A percentile compares a stretch with the other conserved stretches of the same genome.
Evolutionary conservation across 2,888 invertebrate genomes (phyloP).

Genomic region (Himalopsyche japonica): DNA sequence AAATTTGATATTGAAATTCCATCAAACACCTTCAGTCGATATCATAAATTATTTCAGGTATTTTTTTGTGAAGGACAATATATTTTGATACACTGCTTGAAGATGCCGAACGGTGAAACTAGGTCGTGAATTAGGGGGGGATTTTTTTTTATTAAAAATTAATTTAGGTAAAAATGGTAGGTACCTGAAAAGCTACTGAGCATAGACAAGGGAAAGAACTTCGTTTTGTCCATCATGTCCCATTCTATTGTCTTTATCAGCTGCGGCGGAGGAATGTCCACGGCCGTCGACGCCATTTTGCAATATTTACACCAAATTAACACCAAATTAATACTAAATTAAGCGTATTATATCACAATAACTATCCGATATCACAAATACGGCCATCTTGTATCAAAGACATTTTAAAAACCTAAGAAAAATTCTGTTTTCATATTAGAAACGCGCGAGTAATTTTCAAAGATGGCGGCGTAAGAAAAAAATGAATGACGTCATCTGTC

Average conservation of each 20-base stretch:
- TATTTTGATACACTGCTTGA: too few relatives aligned
- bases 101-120: too few relatives aligned
- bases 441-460: not conserved
- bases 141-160: not conserved
- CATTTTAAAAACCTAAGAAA: not conserved
- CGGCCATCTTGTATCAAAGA: not conserved
- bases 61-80: too few relatives aligned
- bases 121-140: too few relatives aligned
- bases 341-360: not conserved
- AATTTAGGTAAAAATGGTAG: constrained; percentile 46
- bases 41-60: too few relatives aligned
- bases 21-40: too few relatives aligned
- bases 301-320: not conserved
- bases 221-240: constrained; percentile 97
- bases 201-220: constrained; percentile 92
- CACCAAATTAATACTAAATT: not conserved
- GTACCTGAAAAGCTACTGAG: constrained; percentile 80
- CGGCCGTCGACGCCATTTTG: constrained; percentile 42
- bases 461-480: not conserved
- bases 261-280: constrained; percentile 61
- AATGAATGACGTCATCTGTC: not conserved
- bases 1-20: too few relatives aligned
- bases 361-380: not conserved
- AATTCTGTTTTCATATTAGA: constrained; percentile 4
- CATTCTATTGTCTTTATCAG: constrained; percentile 89